A percentile compares a stretch with the other conserved stretches of the same genome.
Evolutionary conservation across 92 coral and sea anemone genomes (phyloP).

Genomic region (Porites rus): DNA sequence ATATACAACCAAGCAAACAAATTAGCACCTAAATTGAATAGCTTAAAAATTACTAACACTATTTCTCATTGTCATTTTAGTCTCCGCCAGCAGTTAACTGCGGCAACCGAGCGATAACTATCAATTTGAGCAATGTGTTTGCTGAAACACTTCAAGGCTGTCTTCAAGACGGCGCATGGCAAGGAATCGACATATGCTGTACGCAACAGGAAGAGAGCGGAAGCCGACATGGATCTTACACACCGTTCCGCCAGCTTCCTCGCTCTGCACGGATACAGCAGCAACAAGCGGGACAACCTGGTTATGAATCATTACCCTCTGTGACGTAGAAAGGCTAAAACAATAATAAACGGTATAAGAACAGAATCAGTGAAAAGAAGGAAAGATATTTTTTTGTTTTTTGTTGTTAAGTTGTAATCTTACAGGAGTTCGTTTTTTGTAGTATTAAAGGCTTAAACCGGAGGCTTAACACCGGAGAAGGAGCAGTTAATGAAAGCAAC

Average conservation of each 20-base stretch:
- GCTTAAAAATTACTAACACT: neutral
- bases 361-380: neutral
- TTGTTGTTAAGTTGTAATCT: no score
- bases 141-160: constrained; percentile 30
- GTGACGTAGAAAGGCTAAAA: neutral
- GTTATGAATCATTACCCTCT: constrained; percentile 14
- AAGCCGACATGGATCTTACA: constrained; percentile 8
- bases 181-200: constrained; percentile 37
- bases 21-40: no score
- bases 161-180: constrained; percentile 38
- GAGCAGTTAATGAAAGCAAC: no score
- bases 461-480: no score
- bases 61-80: constrained; percentile 6
- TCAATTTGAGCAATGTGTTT: constrained; percentile 25
- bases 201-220: constrained; percentile 13
- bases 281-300: neutral
- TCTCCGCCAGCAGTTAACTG: neutral
- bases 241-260: constrained; percentile 10
- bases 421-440: no score
- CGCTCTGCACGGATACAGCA: neutral
- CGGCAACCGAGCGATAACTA: constrained; percentile 1
- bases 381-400: neutral
- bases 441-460: no score
- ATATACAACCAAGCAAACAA: neutral
- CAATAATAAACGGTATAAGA: neutral